Conservation (phyloP, 1,140 invertebrate genomes). For the Leptoteleia sp. region DNA sequence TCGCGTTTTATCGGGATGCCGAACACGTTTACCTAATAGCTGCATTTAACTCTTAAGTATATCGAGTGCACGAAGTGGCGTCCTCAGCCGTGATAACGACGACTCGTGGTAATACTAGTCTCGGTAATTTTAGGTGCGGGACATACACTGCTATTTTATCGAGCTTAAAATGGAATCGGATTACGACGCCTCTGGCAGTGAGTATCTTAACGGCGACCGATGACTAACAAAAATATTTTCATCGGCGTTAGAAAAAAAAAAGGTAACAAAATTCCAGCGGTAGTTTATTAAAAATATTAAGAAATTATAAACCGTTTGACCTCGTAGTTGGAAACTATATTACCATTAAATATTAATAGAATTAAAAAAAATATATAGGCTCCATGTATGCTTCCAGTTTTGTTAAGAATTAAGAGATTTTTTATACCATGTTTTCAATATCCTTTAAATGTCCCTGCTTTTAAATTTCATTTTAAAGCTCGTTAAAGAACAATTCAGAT, state of each 20-base stretch:
- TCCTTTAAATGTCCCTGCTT: too few species aligned
- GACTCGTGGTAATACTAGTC: conserved; percentile 54
- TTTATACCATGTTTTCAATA: too few species aligned
- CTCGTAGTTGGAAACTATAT: too few species aligned
- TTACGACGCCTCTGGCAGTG: conserved; percentile 41
- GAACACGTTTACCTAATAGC: conserved; percentile 67
- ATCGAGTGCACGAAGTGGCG: conserved; percentile 60
- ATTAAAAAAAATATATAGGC: too few species aligned
- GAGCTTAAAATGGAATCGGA: conserved; percentile 61
- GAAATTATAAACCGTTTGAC: too few species aligned
- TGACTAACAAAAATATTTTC: conserved; percentile 19
- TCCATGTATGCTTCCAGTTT: too few species aligned
- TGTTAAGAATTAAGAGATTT: too few species aligned
- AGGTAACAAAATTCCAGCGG: too few species aligned
- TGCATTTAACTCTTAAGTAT: conserved; percentile 67
- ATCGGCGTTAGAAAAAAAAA: background rate
- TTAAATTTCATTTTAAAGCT: too few species aligned
- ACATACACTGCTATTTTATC: conserved; percentile 63
- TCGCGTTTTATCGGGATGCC: conserved; percentile 65
- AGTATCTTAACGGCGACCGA: conserved; percentile 20
- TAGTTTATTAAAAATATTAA: too few species aligned
- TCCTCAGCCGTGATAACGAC: conserved; percentile 57
- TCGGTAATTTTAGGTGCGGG: conserved; percentile 63
- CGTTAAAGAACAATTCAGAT: too few species aligned
- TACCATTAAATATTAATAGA: too few species aligned